Evolutionary conservation across 2,888 invertebrate species (phyloP).

Genomic region (Imbricaverruca yamaguchii): DNA sequence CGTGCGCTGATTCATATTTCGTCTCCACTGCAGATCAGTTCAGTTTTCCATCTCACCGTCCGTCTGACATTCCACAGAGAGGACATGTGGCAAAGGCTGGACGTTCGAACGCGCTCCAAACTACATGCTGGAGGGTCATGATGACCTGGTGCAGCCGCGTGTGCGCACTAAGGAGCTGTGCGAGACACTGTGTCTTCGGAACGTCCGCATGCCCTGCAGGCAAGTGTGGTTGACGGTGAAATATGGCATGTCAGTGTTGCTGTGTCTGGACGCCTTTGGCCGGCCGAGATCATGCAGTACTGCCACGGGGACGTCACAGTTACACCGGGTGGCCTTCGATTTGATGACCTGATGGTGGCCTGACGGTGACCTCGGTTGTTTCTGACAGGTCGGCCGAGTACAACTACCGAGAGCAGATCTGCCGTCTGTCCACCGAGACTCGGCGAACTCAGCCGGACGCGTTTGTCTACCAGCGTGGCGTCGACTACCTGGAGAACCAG

Average conservation of each 20-base stretch:
- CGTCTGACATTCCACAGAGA: conserved; percentile 25
- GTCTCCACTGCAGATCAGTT: no score
- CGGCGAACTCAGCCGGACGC: conserved; percentile 46
- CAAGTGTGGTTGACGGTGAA: conserved; percentile 26
- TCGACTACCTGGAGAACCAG: conserved; percentile 51
- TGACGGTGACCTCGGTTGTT: background rate
- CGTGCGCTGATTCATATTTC: no score
- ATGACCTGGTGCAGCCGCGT: conserved; percentile 43
- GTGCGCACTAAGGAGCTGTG: conserved; percentile 45
- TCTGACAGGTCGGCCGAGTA: conserved; percentile 45
- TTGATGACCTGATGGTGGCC: no score
- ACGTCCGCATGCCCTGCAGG: conserved; percentile 45
- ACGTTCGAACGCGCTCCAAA: conserved; percentile 47
- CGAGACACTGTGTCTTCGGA: conserved; percentile 46
- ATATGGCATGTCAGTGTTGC: no score
- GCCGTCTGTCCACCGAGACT: conserved; percentile 47
- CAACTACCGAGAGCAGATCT: conserved; percentile 43
- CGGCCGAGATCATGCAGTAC: no score
- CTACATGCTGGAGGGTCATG: conserved; percentile 44
- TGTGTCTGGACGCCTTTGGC: no score
- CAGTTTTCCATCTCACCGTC: no score
- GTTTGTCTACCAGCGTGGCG: conserved; percentile 41
- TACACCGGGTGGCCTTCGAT: no score
- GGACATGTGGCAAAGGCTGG: conserved; percentile 43
- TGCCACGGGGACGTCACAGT: no score